phyloP scores from a whole-genome alignment of 2,113 vertebrate genomes.

The Toxotes jaculatrix region DNA sequence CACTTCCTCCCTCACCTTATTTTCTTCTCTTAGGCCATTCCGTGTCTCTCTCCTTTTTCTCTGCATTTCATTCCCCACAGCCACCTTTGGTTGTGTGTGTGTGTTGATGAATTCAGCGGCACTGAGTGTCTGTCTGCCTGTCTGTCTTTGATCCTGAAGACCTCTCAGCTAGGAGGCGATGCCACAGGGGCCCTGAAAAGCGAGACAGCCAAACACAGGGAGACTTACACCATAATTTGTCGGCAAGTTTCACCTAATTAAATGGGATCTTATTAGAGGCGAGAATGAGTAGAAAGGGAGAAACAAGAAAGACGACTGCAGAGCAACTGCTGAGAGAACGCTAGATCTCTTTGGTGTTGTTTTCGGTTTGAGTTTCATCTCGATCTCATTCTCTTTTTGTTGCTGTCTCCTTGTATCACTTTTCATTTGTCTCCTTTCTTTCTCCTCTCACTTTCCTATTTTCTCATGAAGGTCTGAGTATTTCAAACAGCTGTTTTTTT shows the following conservation, averaged over 20 bases:
- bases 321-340: slow-evolving; percentile 3
- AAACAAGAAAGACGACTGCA: slow-evolving; percentile 13
- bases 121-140: slow-evolving; percentile 26
- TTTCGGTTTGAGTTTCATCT: slow-evolving; percentile 13
- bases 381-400: neutral
- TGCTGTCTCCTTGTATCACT: neutral
- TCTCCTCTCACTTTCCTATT: neutral
- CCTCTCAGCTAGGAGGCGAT: slow-evolving; percentile 64
- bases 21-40: slow-evolving; percentile 29
- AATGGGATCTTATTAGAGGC: slow-evolving; percentile 76
- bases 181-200: slow-evolving; percentile 48
- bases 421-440: neutral
- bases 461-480: slow-evolving; percentile 5
- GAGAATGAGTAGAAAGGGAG: slow-evolving; percentile 27
- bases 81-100: slow-evolving; percentile 21
- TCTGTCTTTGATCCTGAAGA: slow-evolving; percentile 58
- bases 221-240: slow-evolving; percentile 74
- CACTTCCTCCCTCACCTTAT: slow-evolving; percentile 53
- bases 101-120: neutral
- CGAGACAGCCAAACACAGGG: slow-evolving; percentile 56
- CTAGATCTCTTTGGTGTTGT: neutral
- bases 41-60: neutral
- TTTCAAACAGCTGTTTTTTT: slow-evolving; percentile 47
- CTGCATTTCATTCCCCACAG: slow-evolving; percentile 11
- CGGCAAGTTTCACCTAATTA: slow-evolving; percentile 82